Evolutionary conservation across 2,888 invertebrate species (phyloP), one percentile per base, ranked within the genome.

Genomic region (Lepas anatifera): DNA sequence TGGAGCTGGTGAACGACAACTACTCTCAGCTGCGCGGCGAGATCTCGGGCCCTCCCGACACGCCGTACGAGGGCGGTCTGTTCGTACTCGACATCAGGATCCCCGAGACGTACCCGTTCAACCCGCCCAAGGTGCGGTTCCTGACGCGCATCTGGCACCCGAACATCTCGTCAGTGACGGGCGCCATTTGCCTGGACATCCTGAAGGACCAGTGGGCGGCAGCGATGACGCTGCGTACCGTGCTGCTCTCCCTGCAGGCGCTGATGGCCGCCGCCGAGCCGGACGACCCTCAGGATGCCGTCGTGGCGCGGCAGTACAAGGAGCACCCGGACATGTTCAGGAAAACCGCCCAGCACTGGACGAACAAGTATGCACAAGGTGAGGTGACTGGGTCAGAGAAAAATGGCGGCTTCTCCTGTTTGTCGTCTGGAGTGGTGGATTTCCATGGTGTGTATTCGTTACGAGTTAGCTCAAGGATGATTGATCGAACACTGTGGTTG

Each of bases 131-230:
- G 87, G 97, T 96, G 84, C 80, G 92, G 75, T 99, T 99, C 83
- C 86, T 91, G 75, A 99, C 98, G 73, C 94, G 91, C 84, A 95
- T 99, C 80, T 99, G 99, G 99, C 99, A 99, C 83, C 99, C 99
- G 70, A 99, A 99, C 82, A 96, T 99, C 78, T 97, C 97, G 69
- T 97, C 97, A 25, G 97, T 95, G 25, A 99, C 99, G 0, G 94
- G 94, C 71, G 96, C 95, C 68, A 98, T 99, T 78, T 99, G 99
- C 81, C 85, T 99, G 81, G 99, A 99, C 81, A 99, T 99, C 78
- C 84, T 99, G 71, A 98, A 98, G 84, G 94, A 95, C 79, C 93
- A 95, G 81, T 95, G 95, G 98, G 99, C 99, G 73, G 99, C 99
- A 69, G 98, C 99, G 11, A 92, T 99, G 88, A 99, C 98, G 0